A percentile compares a stretch with the other conserved stretches of the same genome.
Evolutionary conservation across 37 sponge, comb jelly and placozoan species (phyloP).

Genomic region (Oscarella lobularis): DNA sequence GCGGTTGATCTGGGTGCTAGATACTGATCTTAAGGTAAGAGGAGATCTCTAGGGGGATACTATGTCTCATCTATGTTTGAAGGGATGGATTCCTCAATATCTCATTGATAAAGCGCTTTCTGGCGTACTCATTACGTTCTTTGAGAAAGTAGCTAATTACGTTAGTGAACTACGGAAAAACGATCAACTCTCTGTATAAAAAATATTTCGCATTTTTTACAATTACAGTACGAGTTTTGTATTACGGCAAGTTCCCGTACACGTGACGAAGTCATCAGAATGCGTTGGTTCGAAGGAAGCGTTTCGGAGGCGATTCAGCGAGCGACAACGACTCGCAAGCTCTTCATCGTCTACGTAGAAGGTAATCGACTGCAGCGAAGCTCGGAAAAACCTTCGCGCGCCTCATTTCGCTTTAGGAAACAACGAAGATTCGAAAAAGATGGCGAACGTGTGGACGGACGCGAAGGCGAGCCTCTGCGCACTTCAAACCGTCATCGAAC

Average conservation of each 20-base stretch:
- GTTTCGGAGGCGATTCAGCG: background rate
- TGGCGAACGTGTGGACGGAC: background rate
- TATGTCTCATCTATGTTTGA: background rate
- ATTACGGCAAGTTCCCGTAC: too few relatives aligned
- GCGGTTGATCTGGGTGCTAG: background rate
- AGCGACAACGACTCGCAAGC: background rate
- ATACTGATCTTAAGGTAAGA: background rate
- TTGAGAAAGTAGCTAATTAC: background rate
- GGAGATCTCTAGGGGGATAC: background rate
- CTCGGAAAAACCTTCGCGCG: background rate
- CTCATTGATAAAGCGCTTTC: background rate
- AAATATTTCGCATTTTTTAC: too few relatives aligned
- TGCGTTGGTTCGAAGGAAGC: background rate
- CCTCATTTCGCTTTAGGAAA: background rate
- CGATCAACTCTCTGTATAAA: background rate
- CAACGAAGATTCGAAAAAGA: background rate
- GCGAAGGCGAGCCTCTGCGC: background rate
- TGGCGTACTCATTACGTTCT: background rate
- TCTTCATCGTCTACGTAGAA: background rate
- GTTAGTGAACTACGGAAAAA: background rate
- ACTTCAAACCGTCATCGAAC: too few relatives aligned
- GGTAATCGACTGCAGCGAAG: background rate
- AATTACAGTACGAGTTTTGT: background rate
- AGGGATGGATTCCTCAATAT: slow-evolving; percentile 1
- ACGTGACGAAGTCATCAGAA: too few relatives aligned